Percentiles rank a stretch among this genome's conserved stretches.
phyloP scores from a whole-genome alignment of 2,888 invertebrate genomes.

The Eumacrocentrus americanus region DNA sequence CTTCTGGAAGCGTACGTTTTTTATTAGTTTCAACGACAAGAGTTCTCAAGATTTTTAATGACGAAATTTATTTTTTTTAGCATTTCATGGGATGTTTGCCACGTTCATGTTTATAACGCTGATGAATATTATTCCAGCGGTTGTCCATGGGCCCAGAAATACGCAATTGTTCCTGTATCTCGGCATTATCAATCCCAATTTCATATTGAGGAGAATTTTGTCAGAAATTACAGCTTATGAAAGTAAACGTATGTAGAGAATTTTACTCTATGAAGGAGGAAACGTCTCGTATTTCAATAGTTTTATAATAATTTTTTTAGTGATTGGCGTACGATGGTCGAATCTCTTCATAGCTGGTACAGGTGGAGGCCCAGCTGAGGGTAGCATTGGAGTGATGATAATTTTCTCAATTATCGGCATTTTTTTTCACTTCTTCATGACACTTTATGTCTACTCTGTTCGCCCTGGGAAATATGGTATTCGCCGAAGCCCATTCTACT shows the following conservation, averaged over 20 bases:
- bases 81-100: conserved; percentile 34
- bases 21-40: not conserved
- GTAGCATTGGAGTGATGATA: conserved; percentile 70
- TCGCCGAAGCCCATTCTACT: conserved; percentile 81
- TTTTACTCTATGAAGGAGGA: too few relatives aligned
- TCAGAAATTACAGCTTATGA: conserved; percentile 55
- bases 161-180: conserved; percentile 38
- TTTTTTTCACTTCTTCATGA: conserved; percentile 74
- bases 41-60: too few relatives aligned
- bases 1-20: conserved; percentile 54
- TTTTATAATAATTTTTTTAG: conserved; percentile 44
- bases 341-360: conserved; percentile 59
- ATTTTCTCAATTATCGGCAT: conserved; percentile 75
- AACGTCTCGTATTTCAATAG: not conserved
- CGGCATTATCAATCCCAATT: conserved; percentile 54
- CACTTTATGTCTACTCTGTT: conserved; percentile 86
- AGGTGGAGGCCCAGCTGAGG: conserved; percentile 39
- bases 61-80: conserved; percentile 28
- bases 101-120: conserved; percentile 32
- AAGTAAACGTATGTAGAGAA: conserved; percentile 45
- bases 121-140: conserved; percentile 29
- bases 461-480: conserved; percentile 87
- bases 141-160: conserved; percentile 20
- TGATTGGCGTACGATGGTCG: conserved; percentile 61
- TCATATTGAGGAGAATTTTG: conserved; percentile 47